Evolutionary conservation across 2,888 invertebrate genomes (phyloP).

Genomic region (Agrochola circellaris): DNA sequence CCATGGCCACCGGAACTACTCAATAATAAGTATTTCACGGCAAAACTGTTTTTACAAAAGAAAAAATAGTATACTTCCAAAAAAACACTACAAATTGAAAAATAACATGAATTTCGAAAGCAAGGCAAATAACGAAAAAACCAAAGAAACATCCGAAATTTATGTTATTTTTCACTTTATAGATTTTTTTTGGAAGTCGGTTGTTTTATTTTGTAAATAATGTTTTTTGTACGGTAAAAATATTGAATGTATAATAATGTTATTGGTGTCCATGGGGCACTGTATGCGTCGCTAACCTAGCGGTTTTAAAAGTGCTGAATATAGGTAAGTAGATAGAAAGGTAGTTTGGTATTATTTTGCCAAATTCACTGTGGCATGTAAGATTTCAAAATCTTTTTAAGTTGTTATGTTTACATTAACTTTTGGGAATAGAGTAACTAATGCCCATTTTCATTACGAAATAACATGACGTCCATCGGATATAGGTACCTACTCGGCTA

Average conservation of each 20-base stretch:
- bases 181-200: too few relatives aligned
- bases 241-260: neutral
- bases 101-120: too few relatives aligned
- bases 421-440: neutral
- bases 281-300: neutral
- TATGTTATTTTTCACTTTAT: too few relatives aligned
- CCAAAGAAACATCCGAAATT: too few relatives aligned
- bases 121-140: too few relatives aligned
- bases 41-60: too few relatives aligned
- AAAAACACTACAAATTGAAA: too few relatives aligned
- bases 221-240: neutral
- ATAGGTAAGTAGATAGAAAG: neutral
- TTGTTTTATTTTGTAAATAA: too few relatives aligned
- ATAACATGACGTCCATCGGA: neutral
- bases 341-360: neutral
- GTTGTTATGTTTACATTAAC: neutral
- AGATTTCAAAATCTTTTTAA: neutral
- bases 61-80: too few relatives aligned
- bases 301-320: too few relatives aligned
- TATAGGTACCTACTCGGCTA: neutral
- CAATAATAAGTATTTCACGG: too few relatives aligned
- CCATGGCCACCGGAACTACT: too few relatives aligned
- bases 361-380: neutral
- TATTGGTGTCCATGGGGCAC: neutral
- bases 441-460: neutral